These are phyloP conservation scores for Bolinopsis microptera DNA, from an alignment of 37 sponge, comb jelly and placozoan genomes.

Conservation along the genomic window DNA sequence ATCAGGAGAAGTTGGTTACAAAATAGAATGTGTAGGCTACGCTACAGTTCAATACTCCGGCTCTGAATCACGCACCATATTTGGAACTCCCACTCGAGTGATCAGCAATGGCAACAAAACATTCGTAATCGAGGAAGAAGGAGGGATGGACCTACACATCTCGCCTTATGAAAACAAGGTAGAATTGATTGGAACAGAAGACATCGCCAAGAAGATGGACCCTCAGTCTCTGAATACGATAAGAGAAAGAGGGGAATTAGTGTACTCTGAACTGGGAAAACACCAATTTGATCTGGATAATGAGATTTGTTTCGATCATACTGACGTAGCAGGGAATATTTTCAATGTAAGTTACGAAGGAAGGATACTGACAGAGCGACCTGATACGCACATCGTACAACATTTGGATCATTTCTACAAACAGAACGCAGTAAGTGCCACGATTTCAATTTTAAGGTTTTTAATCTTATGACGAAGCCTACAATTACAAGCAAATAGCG, in stretches of 20 bases:
- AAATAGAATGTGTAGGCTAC: slow-evolving; percentile 78
- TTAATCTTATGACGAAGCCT: too few relatives aligned
- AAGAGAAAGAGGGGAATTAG: not conserved
- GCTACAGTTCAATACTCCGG: slow-evolving; percentile 72
- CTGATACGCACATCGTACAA: slow-evolving; percentile 36
- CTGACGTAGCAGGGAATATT: slow-evolving; percentile 52
- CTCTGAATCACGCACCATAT: slow-evolving; percentile 18
- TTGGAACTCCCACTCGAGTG: not conserved
- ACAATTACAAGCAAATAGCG: too few relatives aligned
- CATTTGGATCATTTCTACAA: slow-evolving; percentile 55
- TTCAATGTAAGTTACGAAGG: slow-evolving; percentile 59
- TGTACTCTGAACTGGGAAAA: slow-evolving; percentile 4
- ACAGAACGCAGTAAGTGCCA: not conserved
- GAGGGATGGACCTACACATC: not conserved
- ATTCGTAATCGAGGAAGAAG: not conserved
- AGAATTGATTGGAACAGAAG: not conserved
- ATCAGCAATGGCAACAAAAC: not conserved
- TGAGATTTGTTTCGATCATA: slow-evolving; percentile 5
- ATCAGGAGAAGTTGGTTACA: not conserved
- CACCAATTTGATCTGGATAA: not conserved
- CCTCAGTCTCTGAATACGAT: slow-evolving; percentile 5
- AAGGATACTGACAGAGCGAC: not conserved
- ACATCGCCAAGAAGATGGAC: not conserved
- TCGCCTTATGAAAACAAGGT: slow-evolving; percentile 14
- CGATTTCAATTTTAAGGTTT: too few relatives aligned